Conservation (phyloP, 2,797 vertebrate species). For the Spondyliosoma cantharus region DNA sequence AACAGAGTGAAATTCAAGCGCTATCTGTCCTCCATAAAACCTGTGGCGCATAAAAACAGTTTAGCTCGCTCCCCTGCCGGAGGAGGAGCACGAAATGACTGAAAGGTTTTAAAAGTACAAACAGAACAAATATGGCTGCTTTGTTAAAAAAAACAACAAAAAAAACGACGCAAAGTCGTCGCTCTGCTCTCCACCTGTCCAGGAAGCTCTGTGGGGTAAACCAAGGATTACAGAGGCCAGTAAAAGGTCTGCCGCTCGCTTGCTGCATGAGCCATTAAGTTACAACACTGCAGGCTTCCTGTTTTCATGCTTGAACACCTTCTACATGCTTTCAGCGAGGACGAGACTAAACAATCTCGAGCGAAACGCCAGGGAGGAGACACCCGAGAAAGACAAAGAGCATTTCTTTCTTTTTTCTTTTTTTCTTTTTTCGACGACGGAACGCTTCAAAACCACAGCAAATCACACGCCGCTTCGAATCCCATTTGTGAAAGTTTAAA, state of each 20-base stretch:
- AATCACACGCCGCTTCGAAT: conserved; percentile 40
- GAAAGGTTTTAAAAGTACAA: conserved; percentile 50
- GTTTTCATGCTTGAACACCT: conserved; percentile 77
- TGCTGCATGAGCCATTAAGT: conserved; percentile 72
- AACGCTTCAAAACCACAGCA: conserved; percentile 41
- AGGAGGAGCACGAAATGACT: conserved; percentile 25
- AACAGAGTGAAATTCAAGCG: conserved; percentile 59
- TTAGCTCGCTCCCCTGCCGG: conserved; percentile 40
- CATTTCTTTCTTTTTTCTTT: too few species aligned
- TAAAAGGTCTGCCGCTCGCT: conserved; percentile 65
- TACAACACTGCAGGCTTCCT: conserved; percentile 73
- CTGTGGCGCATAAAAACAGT: conserved; percentile 65
- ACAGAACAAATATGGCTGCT: conserved; percentile 31
- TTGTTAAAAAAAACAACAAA: conserved; percentile 32
- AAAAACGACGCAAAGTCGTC: conserved; percentile 25
- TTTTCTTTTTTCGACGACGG: conserved; percentile 1
- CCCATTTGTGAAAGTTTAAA: conserved; percentile 51
- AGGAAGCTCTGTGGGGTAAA: conserved; percentile 67
- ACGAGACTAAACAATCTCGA: conserved; percentile 72
- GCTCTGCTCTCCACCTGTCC: conserved; percentile 57
- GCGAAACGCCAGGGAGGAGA: conserved; percentile 61
- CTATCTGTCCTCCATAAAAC: conserved; percentile 66
- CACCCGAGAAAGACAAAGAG: conserved; percentile 51
- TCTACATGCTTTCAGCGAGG: conserved; percentile 72
- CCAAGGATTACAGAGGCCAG: conserved; percentile 47